Conservation (phyloP, 2,888 invertebrate genomes). For the Dione juno region DNA sequence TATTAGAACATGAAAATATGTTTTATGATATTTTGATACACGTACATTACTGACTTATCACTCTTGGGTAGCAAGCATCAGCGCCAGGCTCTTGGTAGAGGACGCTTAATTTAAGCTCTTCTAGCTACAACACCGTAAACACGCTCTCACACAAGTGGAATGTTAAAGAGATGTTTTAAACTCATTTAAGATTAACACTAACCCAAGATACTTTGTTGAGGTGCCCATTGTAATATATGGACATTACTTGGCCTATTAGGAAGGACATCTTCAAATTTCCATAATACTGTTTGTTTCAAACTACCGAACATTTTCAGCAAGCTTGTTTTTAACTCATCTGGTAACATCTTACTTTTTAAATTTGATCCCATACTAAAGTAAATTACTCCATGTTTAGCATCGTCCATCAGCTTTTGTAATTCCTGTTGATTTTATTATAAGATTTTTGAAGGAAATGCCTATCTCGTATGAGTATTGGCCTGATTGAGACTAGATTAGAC, state of each 20-base stretch:
- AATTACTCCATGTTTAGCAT: constrained; percentile 63
- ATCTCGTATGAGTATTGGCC: too few relatives aligned
- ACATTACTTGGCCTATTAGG: constrained; percentile 68
- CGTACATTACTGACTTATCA: too few relatives aligned
- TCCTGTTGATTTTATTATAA: constrained; percentile 50
- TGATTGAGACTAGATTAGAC: too few relatives aligned
- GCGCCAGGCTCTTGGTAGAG: too few relatives aligned
- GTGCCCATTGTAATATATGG: constrained; percentile 70
- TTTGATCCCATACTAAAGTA: constrained; percentile 73
- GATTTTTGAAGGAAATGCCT: too few relatives aligned
- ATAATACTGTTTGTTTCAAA: constrained; percentile 66
- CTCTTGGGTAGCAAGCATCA: too few relatives aligned
- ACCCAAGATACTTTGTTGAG: constrained; percentile 67
- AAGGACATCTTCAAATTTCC: constrained; percentile 64
- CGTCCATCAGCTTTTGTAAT: constrained; percentile 62
- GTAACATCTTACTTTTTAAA: constrained; percentile 57
- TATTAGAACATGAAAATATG: constrained; percentile 1
- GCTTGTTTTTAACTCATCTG: constrained; percentile 51
- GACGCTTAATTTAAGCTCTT: too few relatives aligned
- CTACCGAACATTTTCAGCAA: constrained; percentile 59
- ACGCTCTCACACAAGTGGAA: too few relatives aligned
- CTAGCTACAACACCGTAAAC: too few relatives aligned
- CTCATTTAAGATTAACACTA: not conserved
- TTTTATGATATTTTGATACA: constrained; percentile 28
- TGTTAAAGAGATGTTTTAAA: too few relatives aligned